These are phyloP conservation scores for Corydoras maculifer DNA, from an alignment of 2,113 vertebrate species.

Conservation along the genomic window DNA sequence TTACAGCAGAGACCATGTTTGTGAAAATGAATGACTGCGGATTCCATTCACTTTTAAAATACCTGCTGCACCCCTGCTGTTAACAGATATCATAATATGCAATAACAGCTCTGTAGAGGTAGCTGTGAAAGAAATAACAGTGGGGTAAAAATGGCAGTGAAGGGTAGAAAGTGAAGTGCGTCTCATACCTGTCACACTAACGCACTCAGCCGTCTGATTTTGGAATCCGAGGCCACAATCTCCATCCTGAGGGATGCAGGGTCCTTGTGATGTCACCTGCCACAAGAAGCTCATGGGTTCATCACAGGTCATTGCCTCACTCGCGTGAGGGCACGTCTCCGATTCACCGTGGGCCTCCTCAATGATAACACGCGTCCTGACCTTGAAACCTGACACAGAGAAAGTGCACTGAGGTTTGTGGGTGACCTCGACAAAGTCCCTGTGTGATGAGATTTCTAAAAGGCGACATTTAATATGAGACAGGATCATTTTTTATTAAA, in stretches of 20 bases:
- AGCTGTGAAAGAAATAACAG: neutral
- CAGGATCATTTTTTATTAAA: no score
- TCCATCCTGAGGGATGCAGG: constrained; percentile 63
- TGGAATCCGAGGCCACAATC: constrained; percentile 69
- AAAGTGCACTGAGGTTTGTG: neutral
- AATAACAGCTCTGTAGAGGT: neutral
- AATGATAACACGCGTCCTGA: constrained; percentile 65
- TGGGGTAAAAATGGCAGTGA: neutral
- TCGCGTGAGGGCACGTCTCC: constrained; percentile 65
- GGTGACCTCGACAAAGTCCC: no score
- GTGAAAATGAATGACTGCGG: no score
- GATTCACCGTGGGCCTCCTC: constrained; percentile 53
- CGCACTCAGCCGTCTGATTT: constrained; percentile 59
- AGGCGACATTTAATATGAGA: no score
- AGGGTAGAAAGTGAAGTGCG: neutral
- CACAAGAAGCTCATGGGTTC: constrained; percentile 68
- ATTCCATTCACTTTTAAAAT: no score
- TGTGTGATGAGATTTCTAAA: no score
- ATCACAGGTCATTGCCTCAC: constrained; percentile 73
- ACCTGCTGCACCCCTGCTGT: no score
- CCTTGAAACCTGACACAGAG: constrained; percentile 66
- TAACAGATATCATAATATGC: neutral
- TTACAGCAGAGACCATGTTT: no score
- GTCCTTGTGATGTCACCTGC: constrained; percentile 55
- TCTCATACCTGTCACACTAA: constrained; percentile 60